A percentile compares a stretch with the other conserved stretches of the same genome.
Conservation (phyloP, 1,140 invertebrate genomes). For the Diploscapter pachys region DNA sequence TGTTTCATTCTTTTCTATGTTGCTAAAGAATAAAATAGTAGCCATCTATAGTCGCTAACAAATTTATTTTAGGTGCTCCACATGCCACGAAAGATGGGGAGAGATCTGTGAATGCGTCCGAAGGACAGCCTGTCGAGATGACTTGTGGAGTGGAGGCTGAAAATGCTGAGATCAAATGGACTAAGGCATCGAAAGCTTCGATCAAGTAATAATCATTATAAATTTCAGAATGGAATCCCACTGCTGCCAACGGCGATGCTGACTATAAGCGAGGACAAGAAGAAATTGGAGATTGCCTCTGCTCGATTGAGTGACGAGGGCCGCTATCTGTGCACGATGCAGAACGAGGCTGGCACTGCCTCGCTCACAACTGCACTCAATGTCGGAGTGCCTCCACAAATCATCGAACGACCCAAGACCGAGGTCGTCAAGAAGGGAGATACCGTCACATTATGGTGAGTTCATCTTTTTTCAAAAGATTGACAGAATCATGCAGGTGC, state of each 20-base stretch:
- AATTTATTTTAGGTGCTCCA: conserved; percentile 18
- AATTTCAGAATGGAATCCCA: conserved; percentile 21
- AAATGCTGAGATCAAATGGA: conserved; percentile 41
- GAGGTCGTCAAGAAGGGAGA: conserved; percentile 45
- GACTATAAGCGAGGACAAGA: conserved; percentile 13
- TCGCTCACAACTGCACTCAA: conserved; percentile 32
- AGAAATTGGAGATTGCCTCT: conserved; percentile 51
- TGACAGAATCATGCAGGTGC: conserved; percentile 49
- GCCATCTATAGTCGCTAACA: too few species aligned
- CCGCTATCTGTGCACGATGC: conserved; percentile 59
- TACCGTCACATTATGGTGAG: conserved; percentile 19
- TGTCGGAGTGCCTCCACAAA: conserved; percentile 51
- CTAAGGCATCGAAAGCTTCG: conserved; percentile 30
- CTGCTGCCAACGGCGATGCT: conserved; percentile 17
- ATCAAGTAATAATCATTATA: conserved; percentile 5
- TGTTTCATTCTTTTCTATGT: too few species aligned
- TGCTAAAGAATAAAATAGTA: too few species aligned
- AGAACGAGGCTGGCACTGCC: conserved; percentile 54
- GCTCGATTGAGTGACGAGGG: conserved; percentile 55
- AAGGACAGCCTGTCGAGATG: conserved; percentile 44
- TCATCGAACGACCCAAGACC: conserved; percentile 42
- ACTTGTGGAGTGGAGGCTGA: conserved; percentile 43
- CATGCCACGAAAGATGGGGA: conserved; percentile 38
- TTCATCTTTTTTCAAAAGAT: neutral
- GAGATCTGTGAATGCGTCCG: conserved; percentile 42